Base-by-base conservation (phyloP, 2,888 invertebrate species). In the Polymixis flavicincta region DNA sequence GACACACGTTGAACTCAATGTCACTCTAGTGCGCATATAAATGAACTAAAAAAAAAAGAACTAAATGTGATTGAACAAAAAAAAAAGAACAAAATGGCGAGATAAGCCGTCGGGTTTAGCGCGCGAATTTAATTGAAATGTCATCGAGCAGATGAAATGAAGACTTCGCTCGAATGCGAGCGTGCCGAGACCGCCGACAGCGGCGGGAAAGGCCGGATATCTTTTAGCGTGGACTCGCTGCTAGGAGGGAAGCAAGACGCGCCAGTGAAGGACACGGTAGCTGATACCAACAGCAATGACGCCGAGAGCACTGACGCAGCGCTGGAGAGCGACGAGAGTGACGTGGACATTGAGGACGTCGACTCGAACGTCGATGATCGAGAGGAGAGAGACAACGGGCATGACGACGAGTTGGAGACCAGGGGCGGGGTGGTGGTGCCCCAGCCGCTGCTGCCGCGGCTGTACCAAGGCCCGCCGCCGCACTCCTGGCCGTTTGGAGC, bases 141-240 rank as follows among this genome's bases (percentile, higher is more conserved):
- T 90, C 87, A 92, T 92, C 91, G 92, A 92, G 92, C 89, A 95
- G 94, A 95, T 96, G 96, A 96, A 92, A 96, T 96, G 96, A 96
- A 96, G 96, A 96, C 96, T 86, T 92, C 96, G 94, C 94, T 96
- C 90, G 96, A 96, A 92, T 95, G 95, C 93, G 96, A 96, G 92
- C 95, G 96, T 89, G 92, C 95, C 86, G 96, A 96, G 83, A 92
- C 95, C 94, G 95, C 95, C 87, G 96, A 96, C 68, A 94, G 92
- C 89, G 94, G 97, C 89, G 94, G 97, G 83, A 97, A 97, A 91
- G 96, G 97, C 86, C 97, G 98, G 88, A 98, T 98, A 90, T 98
- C 98, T 80, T 98, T 98, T 93, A 98, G 98, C 94, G 98, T 98
- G 66, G 98, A 98, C 93, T 97, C 98, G 0, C 90, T 98, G 37